Evolutionary conservation across 1,140 invertebrate species (phyloP), one percentile per base, ranked within the genome.

Genomic region (Cyclina sinensis): DNA sequence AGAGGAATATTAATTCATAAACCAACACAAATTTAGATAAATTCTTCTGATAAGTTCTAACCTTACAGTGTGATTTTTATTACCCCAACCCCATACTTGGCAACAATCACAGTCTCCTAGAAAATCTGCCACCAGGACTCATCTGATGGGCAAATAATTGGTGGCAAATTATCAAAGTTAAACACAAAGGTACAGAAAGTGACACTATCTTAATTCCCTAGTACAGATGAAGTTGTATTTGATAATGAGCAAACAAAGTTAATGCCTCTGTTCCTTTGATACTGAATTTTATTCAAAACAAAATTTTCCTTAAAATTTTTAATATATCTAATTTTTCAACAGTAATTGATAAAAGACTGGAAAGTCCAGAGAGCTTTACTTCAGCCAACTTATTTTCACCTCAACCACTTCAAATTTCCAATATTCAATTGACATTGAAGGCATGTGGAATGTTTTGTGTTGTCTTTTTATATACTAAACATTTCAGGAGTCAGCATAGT

Each of bases 111-210:
- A 27, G 5, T 27, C n/a, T 27, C 1, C 5, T 4, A 5, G 24
- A 11, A 7, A 7, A 62, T 14, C 14, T 4, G 57, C 5, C n/a
- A 4, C 57, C 4, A n/a, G 24, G 30, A 14, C 32, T 70, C 21
- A 39, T 70, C 65, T n/a, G 9, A 37, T 27, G 32, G 14, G 24
- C 65, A 70, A 70, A 70, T 70, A 70, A 70, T 70, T 70, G 37
- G 16, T 39, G 35, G 12, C 12, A 70, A 27, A 70, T 70, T 70
- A 70, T 70, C 65, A 39, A 70, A 37, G 0, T 70, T 70, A 70
- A 70, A 35, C 7, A 57, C 5, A 37, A 37, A 70, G 65, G 32
- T 35, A 39, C 65, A 70, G n/a, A n/a, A 35, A 37, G 65, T 70
- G 65, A 70, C 65, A 70, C 65, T 37, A 70, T 70, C 65, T 70